Base-by-base conservation (phyloP, 2,888 invertebrate species). In the Oxyscelio sp. region DNA sequence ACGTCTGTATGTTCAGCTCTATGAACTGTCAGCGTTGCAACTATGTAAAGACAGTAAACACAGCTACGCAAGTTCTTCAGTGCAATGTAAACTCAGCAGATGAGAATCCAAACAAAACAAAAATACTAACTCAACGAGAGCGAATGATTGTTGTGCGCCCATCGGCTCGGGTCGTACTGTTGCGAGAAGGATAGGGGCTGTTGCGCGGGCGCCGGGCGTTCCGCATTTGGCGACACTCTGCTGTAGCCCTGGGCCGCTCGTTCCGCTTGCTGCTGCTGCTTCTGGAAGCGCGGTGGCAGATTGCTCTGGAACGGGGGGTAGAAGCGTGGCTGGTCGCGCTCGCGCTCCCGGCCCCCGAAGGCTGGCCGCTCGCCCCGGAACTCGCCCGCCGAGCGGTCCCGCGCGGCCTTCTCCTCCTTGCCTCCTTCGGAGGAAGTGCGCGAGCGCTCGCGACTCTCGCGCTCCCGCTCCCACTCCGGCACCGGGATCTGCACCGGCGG, bases 261-360 rank as follows among this genome's bases (percentile, higher is more conserved):
- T 83, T 94, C 96, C 86, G 96, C 96, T 34, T 84, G 84, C 17
- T 85, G 84, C 89, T 97, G 97, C 90, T 97, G 97, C 90, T 97
- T 97, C 90, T 97, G 96, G 94, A 98, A 97, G 78, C 98, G 95
- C 15, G 98, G 98, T 68, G 98, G 98, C 91, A 98, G 95, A 94
- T 97, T 97, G 63, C 96, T 96, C 94, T 97, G 97, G 94, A 97
- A 98, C 87, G 96, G 96, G 90, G 97, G 96, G 6, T 97, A 96
- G 92, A 97, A 97, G 27, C 95, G 95, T 1, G 96, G 95, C 40
- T 94, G 95, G 87, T 96, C 74, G 31, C 74, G 88, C 45, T 90
- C 91, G 9, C 91, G 81, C 59, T 95, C 95, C 85, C 93, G 91
- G 4, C 91, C 90, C 13, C 94, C 91, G 71, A 61, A 61, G 0